Percentiles rank a stretch among this genome's conserved stretches.
phyloP scores from a whole-genome alignment of 2,888 invertebrate species.

The Diarsia dahlii region DNA sequence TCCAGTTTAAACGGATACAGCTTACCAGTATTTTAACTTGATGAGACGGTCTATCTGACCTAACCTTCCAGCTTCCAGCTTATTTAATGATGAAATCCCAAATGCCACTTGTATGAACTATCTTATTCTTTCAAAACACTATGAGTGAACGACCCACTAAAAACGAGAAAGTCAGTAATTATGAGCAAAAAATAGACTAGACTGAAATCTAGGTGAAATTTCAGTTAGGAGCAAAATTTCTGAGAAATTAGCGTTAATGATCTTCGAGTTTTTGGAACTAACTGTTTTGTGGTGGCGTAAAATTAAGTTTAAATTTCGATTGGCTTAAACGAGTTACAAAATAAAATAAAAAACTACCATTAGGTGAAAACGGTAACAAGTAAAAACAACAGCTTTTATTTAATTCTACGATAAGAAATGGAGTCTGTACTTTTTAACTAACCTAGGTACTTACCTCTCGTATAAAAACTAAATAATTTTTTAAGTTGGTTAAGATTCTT shows the following conservation, averaged over 20 bases:
- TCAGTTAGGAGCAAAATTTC: constrained; percentile 36
- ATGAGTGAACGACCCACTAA: constrained; percentile 33
- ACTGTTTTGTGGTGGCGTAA: not conserved
- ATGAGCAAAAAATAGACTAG: constrained; percentile 42
- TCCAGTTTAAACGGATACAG: too few relatives aligned
- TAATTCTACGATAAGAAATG: too few relatives aligned
- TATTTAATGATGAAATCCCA: too few relatives aligned
- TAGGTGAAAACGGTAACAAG: not conserved
- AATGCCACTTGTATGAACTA: too few relatives aligned
- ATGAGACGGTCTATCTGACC: too few relatives aligned
- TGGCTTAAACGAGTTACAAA: not conserved
- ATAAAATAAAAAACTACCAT: not conserved
- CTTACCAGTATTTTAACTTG: too few relatives aligned
- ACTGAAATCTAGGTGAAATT: constrained; percentile 47
- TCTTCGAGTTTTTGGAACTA: constrained; percentile 5
- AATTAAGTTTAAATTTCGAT: not conserved
- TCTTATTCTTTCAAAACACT: too few relatives aligned
- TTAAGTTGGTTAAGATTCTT: too few relatives aligned
- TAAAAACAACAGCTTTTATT: not conserved
- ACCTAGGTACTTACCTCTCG: too few relatives aligned
- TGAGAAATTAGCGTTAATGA: constrained; percentile 52
- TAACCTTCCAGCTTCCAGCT: too few relatives aligned
- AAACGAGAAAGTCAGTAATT: constrained; percentile 57
- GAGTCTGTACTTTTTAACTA: too few relatives aligned
- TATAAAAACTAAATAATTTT: too few relatives aligned